These are phyloP conservation scores for Theocolax elegans DNA, from an alignment of 1,140 invertebrate genomes.

Conservation along the genomic window DNA sequence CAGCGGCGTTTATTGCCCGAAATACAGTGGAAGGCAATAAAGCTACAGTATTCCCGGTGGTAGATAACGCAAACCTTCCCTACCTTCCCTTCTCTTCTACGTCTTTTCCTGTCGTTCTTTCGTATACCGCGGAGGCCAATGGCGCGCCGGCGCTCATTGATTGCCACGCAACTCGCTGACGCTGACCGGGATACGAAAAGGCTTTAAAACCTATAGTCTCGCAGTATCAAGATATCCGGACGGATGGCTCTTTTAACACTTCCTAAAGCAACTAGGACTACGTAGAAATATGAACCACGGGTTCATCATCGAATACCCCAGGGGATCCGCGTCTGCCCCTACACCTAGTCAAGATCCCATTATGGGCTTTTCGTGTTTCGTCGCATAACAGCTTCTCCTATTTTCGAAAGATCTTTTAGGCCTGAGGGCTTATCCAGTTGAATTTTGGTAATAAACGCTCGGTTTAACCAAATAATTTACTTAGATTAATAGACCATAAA, in stretches of 20 bases:
- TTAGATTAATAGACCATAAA: no score
- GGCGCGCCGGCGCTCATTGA: slow-evolving; percentile 17
- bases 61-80: slow-evolving; percentile 48
- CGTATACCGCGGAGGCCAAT: slow-evolving; percentile 28
- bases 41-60: slow-evolving; percentile 49
- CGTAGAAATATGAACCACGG: no score
- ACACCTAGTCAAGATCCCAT: no score
- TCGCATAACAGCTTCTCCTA: no score
- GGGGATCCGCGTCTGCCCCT: no score
- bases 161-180: background rate
- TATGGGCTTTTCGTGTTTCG: no score
- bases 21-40: slow-evolving; percentile 55
- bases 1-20: slow-evolving; percentile 58
- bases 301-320: no score
- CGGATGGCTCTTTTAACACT: background rate
- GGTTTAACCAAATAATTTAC: no score
- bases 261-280: slow-evolving; percentile 17
- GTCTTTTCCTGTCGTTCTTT: background rate
- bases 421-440: no score
- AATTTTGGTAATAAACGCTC: no score
- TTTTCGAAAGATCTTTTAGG: no score
- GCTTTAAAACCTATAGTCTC: background rate
- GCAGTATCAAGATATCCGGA: background rate
- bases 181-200: background rate
- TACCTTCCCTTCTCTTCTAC: slow-evolving; percentile 32